phyloP scores from a whole-genome alignment of 2,797 vertebrate genomes.

The Periparus ater region DNA sequence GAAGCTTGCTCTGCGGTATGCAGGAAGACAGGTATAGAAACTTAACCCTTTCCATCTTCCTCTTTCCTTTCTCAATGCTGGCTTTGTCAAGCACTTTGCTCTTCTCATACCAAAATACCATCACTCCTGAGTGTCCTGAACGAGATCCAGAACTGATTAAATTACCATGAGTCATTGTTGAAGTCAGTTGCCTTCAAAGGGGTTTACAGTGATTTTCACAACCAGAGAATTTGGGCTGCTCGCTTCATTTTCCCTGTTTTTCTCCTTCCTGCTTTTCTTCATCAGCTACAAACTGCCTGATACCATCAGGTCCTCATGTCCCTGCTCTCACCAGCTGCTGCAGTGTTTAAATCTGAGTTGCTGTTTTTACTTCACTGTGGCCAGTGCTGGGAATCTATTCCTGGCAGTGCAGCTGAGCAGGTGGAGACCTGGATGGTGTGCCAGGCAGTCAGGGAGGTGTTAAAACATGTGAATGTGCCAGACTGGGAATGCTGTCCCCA shows the following conservation, averaged over 20 bases:
- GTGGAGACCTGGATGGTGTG: not conserved
- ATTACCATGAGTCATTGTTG: not conserved
- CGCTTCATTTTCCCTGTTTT: fast-evolving
- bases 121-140: not conserved
- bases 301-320: not conserved
- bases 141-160: not conserved
- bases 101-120: not conserved
- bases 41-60: not conserved
- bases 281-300: not conserved
- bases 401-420: not conserved
- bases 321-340: not conserved
- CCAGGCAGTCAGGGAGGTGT: not conserved
- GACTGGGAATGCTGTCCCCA: not conserved
- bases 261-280: not conserved
- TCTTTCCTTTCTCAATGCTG: not conserved
- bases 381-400: not conserved
- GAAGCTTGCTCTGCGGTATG: conserved; percentile 93
- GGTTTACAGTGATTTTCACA: not conserved
- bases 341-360: not conserved
- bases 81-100: not conserved
- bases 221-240: not conserved
- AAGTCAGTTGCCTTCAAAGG: not conserved
- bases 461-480: not conserved
- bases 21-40: conserved; percentile 90
- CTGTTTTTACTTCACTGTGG: not conserved